These are phyloP conservation scores for Platalea minor DNA, from an alignment of 2,797 vertebrate genomes.

Conservation along the genomic window DNA sequence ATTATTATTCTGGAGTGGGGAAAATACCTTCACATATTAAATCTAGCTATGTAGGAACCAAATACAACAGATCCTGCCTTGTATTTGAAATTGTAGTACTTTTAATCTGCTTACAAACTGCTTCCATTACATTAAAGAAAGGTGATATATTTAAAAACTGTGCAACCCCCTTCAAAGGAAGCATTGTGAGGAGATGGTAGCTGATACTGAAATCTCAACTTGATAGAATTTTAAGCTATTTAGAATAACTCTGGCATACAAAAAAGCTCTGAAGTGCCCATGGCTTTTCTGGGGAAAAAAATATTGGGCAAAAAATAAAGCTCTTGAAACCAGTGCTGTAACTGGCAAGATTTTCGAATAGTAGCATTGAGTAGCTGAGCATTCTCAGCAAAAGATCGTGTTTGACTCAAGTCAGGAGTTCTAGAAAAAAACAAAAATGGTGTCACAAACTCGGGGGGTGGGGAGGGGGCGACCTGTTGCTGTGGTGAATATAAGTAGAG, in stretches of 20 bases:
- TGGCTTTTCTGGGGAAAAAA: not conserved
- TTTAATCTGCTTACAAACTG: not conserved
- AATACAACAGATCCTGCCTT: not conserved
- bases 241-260: not conserved
- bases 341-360: not conserved
- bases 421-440: not conserved
- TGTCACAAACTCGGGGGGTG: not conserved
- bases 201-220: not conserved
- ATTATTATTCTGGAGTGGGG: not conserved
- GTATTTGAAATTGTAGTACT: not conserved
- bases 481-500: not conserved
- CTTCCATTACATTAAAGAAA: not conserved
- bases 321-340: not conserved
- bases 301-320: not conserved
- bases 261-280: not conserved
- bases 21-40: not conserved
- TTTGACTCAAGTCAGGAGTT: not conserved
- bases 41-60: not conserved
- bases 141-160: not conserved
- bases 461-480: not conserved
- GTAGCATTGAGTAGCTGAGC: not conserved
- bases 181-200: not conserved
- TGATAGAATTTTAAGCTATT: not conserved
- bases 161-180: not conserved
- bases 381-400: not conserved